phyloP scores from a whole-genome alignment of 2,888 invertebrate species.

The Conus canariensis region DNA sequence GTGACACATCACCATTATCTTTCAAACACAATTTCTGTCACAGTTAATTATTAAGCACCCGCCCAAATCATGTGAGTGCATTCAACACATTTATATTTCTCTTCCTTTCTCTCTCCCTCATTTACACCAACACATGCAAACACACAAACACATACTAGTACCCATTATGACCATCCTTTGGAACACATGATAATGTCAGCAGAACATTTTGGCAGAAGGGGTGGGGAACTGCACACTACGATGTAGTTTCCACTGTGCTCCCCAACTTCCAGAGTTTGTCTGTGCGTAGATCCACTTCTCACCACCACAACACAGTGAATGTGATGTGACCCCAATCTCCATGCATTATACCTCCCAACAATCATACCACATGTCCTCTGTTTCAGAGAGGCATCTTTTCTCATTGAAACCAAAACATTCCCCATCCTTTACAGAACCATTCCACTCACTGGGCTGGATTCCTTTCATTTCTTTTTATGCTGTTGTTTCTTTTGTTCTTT shows the following conservation, averaged over 20 bases:
- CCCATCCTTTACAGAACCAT: neutral
- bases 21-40: neutral
- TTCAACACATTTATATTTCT: neutral
- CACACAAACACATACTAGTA: neutral
- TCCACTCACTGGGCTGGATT: neutral
- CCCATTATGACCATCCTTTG: neutral
- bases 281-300: neutral
- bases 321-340: neutral
- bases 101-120: neutral
- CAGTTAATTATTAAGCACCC: neutral
- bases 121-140: neutral
- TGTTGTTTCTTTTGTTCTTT: conserved; percentile 79
- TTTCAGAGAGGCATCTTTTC: neutral
- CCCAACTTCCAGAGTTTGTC: neutral
- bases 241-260: neutral
- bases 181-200: neutral
- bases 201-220: conserved; percentile 6
- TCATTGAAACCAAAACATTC: neutral
- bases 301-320: neutral
- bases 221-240: neutral
- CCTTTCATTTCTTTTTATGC: conserved; percentile 58
- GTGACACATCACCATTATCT: neutral
- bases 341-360: neutral
- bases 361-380: neutral
- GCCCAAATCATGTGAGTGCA: neutral